phyloP scores from a whole-genome alignment of 2,113 vertebrate species.

The Microtus pennsylvanicus region DNA sequence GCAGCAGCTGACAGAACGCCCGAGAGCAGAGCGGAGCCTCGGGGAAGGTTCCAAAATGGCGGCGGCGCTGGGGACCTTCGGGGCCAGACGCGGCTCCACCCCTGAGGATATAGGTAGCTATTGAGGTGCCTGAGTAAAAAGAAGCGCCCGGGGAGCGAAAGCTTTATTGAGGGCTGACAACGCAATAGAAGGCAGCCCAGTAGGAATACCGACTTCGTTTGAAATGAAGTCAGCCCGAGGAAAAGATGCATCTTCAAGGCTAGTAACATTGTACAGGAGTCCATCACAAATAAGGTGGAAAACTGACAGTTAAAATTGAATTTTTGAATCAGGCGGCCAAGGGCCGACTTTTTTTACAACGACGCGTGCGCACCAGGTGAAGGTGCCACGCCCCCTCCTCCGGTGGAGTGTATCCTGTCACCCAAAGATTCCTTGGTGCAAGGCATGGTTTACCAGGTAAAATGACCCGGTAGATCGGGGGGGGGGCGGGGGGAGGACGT shows the following conservation, averaged over 20 bases:
- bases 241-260: background rate
- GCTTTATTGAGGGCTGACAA: background rate
- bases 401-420: rapidly evolving
- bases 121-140: slow-evolving; percentile 51
- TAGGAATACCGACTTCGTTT: background rate
- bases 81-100: slow-evolving; percentile 55
- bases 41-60: slow-evolving; percentile 84
- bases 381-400: slow-evolving; percentile 42
- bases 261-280: background rate
- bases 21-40: rapidly evolving
- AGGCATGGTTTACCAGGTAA: background rate
- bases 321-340: slow-evolving; percentile 61
- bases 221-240: background rate
- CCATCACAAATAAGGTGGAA: background rate
- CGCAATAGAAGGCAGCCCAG: background rate
- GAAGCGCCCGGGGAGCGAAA: rapidly evolving
- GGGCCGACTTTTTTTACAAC: background rate
- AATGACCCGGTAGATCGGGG: background rate
- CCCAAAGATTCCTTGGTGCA: rapidly evolving
- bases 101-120: slow-evolving; percentile 45
- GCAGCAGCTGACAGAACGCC: rapidly evolving
- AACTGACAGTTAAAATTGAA: background rate
- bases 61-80: slow-evolving; percentile 68
- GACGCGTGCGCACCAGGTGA: background rate
- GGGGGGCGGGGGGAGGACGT: too few species aligned